Evolutionary conservation across 2,797 vertebrate species (phyloP), one percentile per base, ranked within the genome.

Genomic region (Coregonus suidteri): DNA sequence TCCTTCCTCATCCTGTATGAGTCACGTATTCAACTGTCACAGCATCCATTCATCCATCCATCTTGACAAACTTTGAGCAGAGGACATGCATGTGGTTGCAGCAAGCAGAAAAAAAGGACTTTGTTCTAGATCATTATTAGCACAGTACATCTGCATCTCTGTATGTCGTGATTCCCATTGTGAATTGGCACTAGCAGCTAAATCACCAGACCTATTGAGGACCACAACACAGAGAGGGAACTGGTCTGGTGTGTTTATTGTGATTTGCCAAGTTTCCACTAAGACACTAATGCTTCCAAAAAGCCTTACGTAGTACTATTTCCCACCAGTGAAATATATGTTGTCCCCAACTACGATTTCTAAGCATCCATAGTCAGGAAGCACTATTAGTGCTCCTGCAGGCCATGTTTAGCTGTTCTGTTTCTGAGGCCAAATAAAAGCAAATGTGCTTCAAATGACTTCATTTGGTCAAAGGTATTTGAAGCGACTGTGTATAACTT

Each of bases 241-340:
- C 3, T 9, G 59, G n/a, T 20, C 20, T 25, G 1, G 78, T 80
- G 83, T 91, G 88, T 91, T 91, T 92, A 89, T 91, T 91, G 92
- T 92, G 91, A 83, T 80, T 81, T 84, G 92, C 93, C 92, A 92
- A 92, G 90, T 93, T 94, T 94, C 91, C 93, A 87, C 82, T 81
- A 1, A 84, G 75, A 81, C 85, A 47, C 7, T 74, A 73, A 77
- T 81, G 66, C 35, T 73, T 85, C 65, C 68, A 75, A 75, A 78
- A 16, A 2, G 65, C 74, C 76, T 85, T 82, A 86, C 79, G 82
- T 81, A 87, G 30, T 16, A 67, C 69, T 84, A 85, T 88, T 93
- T 94, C 90, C 92, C 91, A 91, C 88, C 90, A 91, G 53, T 4
- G 65, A 66, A 20, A 72, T 65, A 81, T 72, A 72, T 20, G 76